Evolutionary conservation across 2,888 invertebrate genomes (phyloP).

Genomic region (Bombylius discolor): DNA sequence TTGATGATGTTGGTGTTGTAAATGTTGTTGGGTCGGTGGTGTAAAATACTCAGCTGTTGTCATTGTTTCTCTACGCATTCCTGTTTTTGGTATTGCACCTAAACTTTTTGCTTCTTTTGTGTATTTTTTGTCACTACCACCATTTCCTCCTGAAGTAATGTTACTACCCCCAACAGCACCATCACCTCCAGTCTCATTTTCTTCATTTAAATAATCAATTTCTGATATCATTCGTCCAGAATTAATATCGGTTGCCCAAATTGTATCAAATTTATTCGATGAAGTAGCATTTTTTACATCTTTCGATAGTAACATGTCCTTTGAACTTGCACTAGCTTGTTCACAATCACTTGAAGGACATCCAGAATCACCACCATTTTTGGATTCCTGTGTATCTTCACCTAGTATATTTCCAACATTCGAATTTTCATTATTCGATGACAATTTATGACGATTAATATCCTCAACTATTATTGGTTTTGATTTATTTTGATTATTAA

Average conservation of each 20-base stretch:
- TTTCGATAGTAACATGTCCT: conserved; percentile 49
- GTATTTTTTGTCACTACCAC: background rate
- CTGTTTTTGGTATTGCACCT: conserved; percentile 23
- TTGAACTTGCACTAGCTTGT: conserved; percentile 54
- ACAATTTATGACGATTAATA: background rate
- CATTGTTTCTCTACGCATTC: conserved; percentile 31
- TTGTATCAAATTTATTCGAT: too few species aligned
- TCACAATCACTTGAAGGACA: conserved; percentile 40
- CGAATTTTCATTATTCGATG: background rate
- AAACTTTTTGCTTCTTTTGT: conserved; percentile 12
- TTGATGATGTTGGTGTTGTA: conserved; percentile 20
- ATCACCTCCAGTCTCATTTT: background rate
- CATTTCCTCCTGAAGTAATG: too few species aligned
- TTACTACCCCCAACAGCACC: too few species aligned
- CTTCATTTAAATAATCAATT: background rate
- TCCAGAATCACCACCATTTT: conserved; percentile 39
- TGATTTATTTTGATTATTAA: conserved; percentile 25
- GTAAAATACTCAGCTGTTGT: conserved; percentile 26
- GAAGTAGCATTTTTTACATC: conserved; percentile 3
- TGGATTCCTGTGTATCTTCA: background rate
- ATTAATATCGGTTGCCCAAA: background rate
- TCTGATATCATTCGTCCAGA: background rate
- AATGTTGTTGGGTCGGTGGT: conserved; percentile 19
- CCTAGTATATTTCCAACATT: background rate
- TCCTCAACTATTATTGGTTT: background rate